Evolutionary conservation across 2,888 invertebrate species (phyloP), one percentile per base, ranked within the genome.

Genomic region (Synergus gifuensis): DNA sequence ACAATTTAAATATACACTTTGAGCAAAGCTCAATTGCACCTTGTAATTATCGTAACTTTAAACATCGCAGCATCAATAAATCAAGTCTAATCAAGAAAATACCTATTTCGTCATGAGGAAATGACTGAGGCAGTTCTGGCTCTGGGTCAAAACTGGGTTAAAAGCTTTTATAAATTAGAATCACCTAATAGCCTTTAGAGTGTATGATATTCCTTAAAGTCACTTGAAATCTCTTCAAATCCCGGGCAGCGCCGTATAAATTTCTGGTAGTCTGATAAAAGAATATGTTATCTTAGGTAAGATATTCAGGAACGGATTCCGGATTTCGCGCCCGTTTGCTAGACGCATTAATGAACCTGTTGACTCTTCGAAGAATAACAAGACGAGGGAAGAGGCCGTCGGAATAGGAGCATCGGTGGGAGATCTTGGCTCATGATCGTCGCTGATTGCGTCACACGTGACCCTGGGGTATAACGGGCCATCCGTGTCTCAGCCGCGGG

Each of bases 391-490:
- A 44, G 42, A 42, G 49, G 42, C 58, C 16, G 73, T 40, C 18
- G 46, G 79, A 81, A 83, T 78, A 81, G 77, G 78, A 82, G 78
- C 79, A 81, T 46, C 60, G 12, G 36, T 78, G 77, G 73, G 60
- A 76, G 49, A 64, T 58, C 64, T 36, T 58, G 42, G 14, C 76
- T 66, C 76, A 62, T 22, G 60, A 18, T 54, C 73, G 46, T 60
- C 46, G 66, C 40, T 54, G 54, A 67, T 79, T 78, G 66, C 78
- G 76, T 80, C 81, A 78, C 76, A 79, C 64, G 76, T 83, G 80
- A 81, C 80, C 83, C 78, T 80, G 77, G 79, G 83, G 81, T 79
- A 80, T 83, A 82, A 82, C 83, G 82, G 83, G 76, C 63, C 78
- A 67, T 66, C 36, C 67, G 67, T n/a, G 36, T 58, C 73, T 36